Conservation (phyloP, 1,140 invertebrate genomes). For the Melanaphis sacchari region DNA sequence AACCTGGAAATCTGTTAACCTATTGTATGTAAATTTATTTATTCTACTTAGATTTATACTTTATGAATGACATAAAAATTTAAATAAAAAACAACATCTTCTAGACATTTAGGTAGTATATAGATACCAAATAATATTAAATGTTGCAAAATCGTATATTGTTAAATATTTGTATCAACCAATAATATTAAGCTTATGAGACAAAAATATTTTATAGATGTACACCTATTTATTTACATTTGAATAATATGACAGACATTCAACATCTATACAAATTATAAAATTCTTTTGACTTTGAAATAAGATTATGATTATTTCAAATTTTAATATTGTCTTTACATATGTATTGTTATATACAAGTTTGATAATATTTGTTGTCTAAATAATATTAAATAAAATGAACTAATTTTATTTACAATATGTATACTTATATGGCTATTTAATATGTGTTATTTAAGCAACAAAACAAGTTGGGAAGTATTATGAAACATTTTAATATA, state of each 20-base stretch:
- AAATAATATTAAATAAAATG: neutral
- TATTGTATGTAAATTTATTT: neutral
- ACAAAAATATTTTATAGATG: neutral
- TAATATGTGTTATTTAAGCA: constrained; percentile 1
- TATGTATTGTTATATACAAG: neutral
- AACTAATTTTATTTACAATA: neutral
- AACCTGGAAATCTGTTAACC: neutral
- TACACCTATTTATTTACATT: neutral
- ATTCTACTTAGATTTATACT: neutral
- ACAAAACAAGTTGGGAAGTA: constrained; percentile 1
- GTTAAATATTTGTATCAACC: neutral
- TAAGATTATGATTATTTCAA: neutral
- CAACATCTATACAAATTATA: neutral
- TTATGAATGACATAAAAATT: neutral
- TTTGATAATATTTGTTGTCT: neutral
- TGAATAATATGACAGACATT: neutral
- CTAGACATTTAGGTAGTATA: neutral
- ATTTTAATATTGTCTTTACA: neutral
- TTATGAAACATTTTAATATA: neutral
- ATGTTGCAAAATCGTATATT: neutral
- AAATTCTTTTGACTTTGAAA: neutral
- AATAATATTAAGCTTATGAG: too few relatives aligned
- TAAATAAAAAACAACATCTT: neutral
- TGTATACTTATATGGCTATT: neutral
- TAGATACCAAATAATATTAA: neutral